Conservation (phyloP, 2,888 invertebrate genomes). For the Hipparchia sbordonii region DNA sequence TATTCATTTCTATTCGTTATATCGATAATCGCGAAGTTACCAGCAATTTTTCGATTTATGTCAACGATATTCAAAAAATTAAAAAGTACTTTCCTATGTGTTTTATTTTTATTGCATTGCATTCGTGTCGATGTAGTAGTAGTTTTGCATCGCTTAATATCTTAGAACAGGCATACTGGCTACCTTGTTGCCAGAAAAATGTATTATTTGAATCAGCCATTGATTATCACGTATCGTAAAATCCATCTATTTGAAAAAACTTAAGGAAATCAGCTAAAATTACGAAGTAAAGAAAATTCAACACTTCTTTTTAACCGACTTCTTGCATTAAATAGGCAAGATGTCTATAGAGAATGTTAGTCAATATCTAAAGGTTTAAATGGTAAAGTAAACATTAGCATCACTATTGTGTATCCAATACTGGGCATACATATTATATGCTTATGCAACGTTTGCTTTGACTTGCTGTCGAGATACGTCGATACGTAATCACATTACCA, state of each 20-base stretch:
- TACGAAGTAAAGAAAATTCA: too few relatives aligned
- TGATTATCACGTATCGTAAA: too few relatives aligned
- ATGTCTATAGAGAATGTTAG: background rate
- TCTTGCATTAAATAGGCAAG: too few relatives aligned
- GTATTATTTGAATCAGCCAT: too few relatives aligned
- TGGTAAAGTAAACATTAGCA: conserved; percentile 3
- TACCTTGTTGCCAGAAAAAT: too few relatives aligned
- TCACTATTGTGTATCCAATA: conserved; percentile 16
- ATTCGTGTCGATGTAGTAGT: too few relatives aligned
- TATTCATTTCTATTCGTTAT: background rate
- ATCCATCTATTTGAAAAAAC: too few relatives aligned
- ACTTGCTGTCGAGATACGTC: conserved; percentile 21
- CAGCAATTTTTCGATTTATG: background rate
- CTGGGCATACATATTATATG: conserved; percentile 17
- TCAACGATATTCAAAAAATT: background rate
- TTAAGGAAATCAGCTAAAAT: too few relatives aligned
- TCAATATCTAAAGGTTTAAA: background rate
- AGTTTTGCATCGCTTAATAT: too few relatives aligned
- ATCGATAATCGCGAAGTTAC: background rate
- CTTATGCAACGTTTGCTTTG: conserved; percentile 25
- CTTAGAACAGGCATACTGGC: too few relatives aligned
- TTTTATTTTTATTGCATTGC: background rate
- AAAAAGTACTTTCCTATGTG: background rate
- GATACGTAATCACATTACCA: conserved; percentile 19
- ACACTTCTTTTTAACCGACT: background rate